Evolutionary conservation across 1,140 invertebrate genomes (phyloP).

Genomic region (Sitobion miscanthi): DNA sequence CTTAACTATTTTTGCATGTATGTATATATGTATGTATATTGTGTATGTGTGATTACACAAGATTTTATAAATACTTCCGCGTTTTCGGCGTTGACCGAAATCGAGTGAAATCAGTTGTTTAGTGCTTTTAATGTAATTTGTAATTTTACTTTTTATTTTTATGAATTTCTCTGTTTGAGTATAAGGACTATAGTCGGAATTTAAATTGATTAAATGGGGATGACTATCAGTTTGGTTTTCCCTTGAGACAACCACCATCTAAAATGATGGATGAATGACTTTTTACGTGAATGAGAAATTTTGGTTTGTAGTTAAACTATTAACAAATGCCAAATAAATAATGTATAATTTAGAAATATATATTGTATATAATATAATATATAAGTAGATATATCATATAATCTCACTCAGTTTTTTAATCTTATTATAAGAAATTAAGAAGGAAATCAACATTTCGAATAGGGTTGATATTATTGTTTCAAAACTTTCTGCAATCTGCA

Average conservation of each 20-base stretch:
- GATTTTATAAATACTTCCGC: not conserved
- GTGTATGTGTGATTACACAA: not conserved
- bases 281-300: not conserved
- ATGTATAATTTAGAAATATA: no score
- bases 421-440: not conserved
- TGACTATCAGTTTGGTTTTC: not conserved
- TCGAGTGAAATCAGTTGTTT: no score
- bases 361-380: no score
- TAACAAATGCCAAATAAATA: not conserved
- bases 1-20: not conserved
- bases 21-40: not conserved
- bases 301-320: not conserved
- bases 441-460: not conserved
- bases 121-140: not conserved
- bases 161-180: no score
- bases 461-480: not conserved
- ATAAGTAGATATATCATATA: no score
- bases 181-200: not conserved
- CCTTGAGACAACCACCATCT: not conserved
- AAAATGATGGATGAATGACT: not conserved
- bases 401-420: not conserved
- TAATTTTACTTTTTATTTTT: not conserved
- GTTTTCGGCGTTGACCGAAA: not conserved
- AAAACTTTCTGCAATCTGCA: slow-evolving; percentile 18
- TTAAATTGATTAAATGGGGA: not conserved